Conservation (phyloP, 2,888 invertebrate species). For the Agriopis leucophaearia region DNA sequence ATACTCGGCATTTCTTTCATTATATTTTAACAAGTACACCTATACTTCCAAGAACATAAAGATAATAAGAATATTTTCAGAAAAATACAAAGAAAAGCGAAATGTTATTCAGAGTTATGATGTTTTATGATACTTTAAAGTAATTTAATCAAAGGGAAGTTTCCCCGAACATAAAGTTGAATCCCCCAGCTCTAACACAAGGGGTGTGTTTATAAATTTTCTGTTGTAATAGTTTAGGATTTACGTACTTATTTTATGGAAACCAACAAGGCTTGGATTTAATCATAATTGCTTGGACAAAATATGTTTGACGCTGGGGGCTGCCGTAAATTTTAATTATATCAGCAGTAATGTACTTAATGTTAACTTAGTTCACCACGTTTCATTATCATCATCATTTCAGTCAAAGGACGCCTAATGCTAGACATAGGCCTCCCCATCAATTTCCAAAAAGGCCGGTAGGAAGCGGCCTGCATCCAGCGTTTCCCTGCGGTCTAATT, state of each 20-base stretch:
- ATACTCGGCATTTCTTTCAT: conserved; percentile 1
- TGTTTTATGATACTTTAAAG: conserved; percentile 49
- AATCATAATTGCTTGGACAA: conserved; percentile 34
- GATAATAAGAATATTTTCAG: conserved; percentile 17
- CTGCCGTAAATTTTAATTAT: conserved; percentile 21
- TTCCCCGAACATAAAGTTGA: conserved; percentile 49
- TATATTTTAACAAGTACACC: neutral
- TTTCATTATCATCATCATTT: too few species aligned
- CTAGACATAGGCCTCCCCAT: too few species aligned
- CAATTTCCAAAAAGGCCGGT: too few species aligned
- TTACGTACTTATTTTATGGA: conserved; percentile 45
- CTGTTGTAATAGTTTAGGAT: conserved; percentile 54
- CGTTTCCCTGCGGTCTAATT: too few species aligned
- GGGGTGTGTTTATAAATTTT: conserved; percentile 54
- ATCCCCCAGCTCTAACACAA: conserved; percentile 46
- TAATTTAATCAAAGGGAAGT: conserved; percentile 53
- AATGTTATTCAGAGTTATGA: conserved; percentile 29
- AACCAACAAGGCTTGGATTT: conserved; percentile 29
- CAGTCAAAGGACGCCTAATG: too few species aligned
- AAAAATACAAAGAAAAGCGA: conserved; percentile 19
- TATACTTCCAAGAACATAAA: conserved; percentile 10
- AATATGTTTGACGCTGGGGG: conserved; percentile 17
- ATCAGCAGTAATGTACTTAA: neutral
- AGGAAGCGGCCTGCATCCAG: too few species aligned
- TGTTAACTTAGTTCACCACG: neutral